Percentiles rank a stretch among this genome's conserved stretches.
These are phyloP conservation scores for Amyelois transitella DNA, from an alignment of 1,140 invertebrate species.

Conservation along the genomic window DNA sequence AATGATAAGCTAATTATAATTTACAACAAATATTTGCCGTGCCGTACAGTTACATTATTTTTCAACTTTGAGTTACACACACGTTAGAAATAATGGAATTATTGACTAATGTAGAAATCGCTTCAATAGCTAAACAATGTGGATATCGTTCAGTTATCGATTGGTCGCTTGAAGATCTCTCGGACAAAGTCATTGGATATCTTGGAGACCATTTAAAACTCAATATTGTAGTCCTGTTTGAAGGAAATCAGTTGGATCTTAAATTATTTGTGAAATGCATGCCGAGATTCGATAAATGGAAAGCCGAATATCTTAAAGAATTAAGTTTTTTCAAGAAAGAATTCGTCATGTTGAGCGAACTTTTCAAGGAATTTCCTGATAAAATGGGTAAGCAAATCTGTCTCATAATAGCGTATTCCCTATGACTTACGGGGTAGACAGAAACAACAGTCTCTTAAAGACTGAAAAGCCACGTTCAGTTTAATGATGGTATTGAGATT, in stretches of 20 bases:
- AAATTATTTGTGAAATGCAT: constrained; percentile 52
- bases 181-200: constrained; percentile 41
- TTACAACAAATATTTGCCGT: constrained; percentile 2
- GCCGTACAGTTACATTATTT: not conserved
- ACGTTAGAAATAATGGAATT: constrained; percentile 31
- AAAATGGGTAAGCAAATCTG: constrained; percentile 27
- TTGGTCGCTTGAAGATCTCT: constrained; percentile 32
- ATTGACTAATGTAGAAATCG: constrained; percentile 36
- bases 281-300: constrained; percentile 39
- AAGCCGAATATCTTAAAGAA: constrained; percentile 42
- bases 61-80: not conserved
- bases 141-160: constrained; percentile 24
- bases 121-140: constrained; percentile 28
- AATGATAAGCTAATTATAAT: not conserved
- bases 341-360: constrained; percentile 37
- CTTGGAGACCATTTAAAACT: constrained; percentile 53
- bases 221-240: constrained; percentile 19
- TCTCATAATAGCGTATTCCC: not conserved
- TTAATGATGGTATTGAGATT: too few species aligned
- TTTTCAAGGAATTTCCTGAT: constrained; percentile 39
- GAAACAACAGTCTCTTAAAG: too few species aligned
- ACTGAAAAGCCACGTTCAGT: too few species aligned
- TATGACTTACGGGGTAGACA: too few species aligned
- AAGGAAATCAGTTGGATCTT: constrained; percentile 14
- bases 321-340: constrained; percentile 53